A percentile compares a stretch with the other conserved stretches of the same genome.
phyloP scores from a whole-genome alignment of 2,797 vertebrate genomes.

The Euthynnus affinis region DNA sequence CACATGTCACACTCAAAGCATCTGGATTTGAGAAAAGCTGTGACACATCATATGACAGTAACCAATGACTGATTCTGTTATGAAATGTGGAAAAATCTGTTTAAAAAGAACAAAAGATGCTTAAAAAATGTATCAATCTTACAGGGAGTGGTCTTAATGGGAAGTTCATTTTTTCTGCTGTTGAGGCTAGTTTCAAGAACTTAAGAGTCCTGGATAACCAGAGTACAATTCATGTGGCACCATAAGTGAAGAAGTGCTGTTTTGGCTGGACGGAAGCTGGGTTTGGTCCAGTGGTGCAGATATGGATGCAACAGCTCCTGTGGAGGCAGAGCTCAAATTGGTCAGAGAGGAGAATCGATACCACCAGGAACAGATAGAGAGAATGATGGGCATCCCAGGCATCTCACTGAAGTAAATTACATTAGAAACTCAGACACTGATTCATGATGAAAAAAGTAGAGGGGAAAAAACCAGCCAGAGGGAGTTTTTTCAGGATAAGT shows the following conservation, averaged over 20 bases:
- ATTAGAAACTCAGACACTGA: constrained; percentile 77
- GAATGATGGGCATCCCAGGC: constrained; percentile 78
- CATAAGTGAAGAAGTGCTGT: constrained; percentile 44
- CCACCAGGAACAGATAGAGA: constrained; percentile 71
- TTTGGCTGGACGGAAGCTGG: constrained; percentile 56
- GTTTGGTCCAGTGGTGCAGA: constrained; percentile 77
- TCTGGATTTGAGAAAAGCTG: too few relatives aligned
- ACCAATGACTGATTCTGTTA: too few relatives aligned
- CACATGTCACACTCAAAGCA: too few relatives aligned
- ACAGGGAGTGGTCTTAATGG: neutral
- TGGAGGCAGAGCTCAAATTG: constrained; percentile 77
- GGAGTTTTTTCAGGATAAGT: constrained; percentile 52
- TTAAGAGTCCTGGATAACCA: constrained; percentile 4
- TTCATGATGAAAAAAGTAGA: constrained; percentile 68
- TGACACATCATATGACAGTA: too few relatives aligned
- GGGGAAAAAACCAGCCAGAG: constrained; percentile 46
- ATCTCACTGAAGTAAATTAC: constrained; percentile 78
- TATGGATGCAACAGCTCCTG: constrained; percentile 70
- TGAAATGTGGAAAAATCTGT: too few relatives aligned
- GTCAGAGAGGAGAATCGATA: constrained; percentile 76
- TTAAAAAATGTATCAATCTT: neutral
- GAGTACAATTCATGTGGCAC: constrained; percentile 44
- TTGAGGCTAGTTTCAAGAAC: constrained; percentile 9
- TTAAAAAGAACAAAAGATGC: neutral
- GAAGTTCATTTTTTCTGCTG: neutral